Evolutionary conservation across 2,888 invertebrate genomes (phyloP).

Genomic region (Anticlea derivata): DNA sequence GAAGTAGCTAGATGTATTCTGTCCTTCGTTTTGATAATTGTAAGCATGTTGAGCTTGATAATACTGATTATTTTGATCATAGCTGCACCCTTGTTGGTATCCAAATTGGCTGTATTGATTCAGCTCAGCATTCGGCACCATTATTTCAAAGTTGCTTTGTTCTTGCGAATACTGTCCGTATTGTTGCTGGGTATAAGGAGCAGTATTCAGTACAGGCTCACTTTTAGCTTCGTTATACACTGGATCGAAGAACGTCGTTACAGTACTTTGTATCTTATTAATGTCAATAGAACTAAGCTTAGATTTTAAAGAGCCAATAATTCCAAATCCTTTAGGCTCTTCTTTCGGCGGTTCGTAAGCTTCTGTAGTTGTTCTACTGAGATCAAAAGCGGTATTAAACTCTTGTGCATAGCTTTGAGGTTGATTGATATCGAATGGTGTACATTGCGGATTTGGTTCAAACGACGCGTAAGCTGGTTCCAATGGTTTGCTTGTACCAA

Average conservation of each 20-base stretch:
- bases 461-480: conserved; percentile 32
- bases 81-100: conserved; percentile 29
- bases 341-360: conserved; percentile 50
- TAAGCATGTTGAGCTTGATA: conserved; percentile 34
- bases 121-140: conserved; percentile 47
- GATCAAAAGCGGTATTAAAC: conserved; percentile 65
- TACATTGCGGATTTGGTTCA: conserved; percentile 42
- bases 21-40: conserved; percentile 39
- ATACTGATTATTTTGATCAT: conserved; percentile 33
- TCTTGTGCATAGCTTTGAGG: conserved; percentile 37
- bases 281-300: conserved; percentile 73
- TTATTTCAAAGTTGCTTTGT: conserved; percentile 56
- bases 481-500: conserved; percentile 34
- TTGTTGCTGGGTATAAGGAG: conserved; percentile 37
- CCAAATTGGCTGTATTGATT: conserved; percentile 26
- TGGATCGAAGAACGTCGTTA: conserved; percentile 78
- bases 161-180: conserved; percentile 35
- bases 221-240: conserved; percentile 60
- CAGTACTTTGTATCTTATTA: conserved; percentile 74
- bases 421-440: conserved; percentile 37
- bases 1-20: conserved; percentile 35
- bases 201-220: conserved; percentile 36
- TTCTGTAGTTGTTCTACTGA: conserved; percentile 62
- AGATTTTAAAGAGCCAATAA: conserved; percentile 77
- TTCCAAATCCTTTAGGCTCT: conserved; percentile 65